A percentile compares a stretch with the other conserved stretches of the same genome.
Evolutionary conservation across 2,113 vertebrate genomes (phyloP).

Genomic region (human): DNA sequence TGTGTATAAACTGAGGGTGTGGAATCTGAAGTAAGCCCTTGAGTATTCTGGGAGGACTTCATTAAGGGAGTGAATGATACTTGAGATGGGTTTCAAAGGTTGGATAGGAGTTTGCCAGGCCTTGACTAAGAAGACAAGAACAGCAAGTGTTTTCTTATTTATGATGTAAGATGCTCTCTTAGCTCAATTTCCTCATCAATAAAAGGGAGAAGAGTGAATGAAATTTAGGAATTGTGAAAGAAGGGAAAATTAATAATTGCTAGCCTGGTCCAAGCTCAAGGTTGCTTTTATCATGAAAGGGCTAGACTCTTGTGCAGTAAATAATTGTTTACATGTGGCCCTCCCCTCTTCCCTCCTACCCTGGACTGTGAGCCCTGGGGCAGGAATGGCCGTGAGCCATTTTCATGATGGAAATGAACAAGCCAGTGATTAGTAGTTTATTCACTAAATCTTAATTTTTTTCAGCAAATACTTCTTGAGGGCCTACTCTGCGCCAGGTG

Average conservation of each 20-base stretch:
- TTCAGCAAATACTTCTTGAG: not conserved
- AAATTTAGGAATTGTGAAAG: not conserved
- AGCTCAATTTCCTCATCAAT: not conserved
- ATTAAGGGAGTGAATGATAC: not conserved
- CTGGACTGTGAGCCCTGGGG: not conserved
- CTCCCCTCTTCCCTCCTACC: not conserved
- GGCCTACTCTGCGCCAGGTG: not conserved
- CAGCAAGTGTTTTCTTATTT: slow-evolving; percentile 20
- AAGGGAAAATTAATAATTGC: not conserved
- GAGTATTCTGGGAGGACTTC: not conserved
- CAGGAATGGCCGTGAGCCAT: not conserved
- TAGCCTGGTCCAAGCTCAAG: not conserved
- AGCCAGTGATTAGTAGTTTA: not conserved
- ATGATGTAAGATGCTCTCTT: slow-evolving; percentile 11
- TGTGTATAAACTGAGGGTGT: not conserved
- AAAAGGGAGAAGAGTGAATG: not conserved
- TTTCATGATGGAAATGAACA: not conserved
- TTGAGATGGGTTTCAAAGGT: not conserved
- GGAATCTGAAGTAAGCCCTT: slow-evolving; percentile 39
- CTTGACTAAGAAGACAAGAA: not conserved
- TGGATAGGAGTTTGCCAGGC: slow-evolving; percentile 22
- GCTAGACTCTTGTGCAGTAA: not conserved
- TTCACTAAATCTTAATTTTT: slow-evolving; percentile 1
- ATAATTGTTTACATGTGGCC: not conserved
- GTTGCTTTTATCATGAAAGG: not conserved